Evolutionary conservation across 1,140 invertebrate genomes (phyloP).

Genomic region (Eubasilissa regina): DNA sequence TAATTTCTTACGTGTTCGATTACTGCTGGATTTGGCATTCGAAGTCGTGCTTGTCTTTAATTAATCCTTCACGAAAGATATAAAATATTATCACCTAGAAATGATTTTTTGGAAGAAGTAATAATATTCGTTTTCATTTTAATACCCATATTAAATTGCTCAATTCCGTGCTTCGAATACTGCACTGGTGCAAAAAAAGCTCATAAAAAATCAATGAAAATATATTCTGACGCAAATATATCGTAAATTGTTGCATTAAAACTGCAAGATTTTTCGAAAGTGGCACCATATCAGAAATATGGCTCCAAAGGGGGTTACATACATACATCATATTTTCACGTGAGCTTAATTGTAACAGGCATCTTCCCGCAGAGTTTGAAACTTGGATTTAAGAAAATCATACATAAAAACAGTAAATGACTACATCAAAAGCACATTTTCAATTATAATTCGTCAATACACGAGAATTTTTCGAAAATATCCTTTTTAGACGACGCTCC

Average conservation of each 20-base stretch:
- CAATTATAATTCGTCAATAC: background rate
- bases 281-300: no score
- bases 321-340: conserved; percentile 23
- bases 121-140: no score
- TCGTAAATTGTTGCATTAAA: conserved; percentile 27
- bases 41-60: no score
- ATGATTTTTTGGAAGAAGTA: no score
- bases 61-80: no score
- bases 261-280: conserved; percentile 25
- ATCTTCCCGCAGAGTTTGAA: conserved; percentile 22
- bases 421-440: background rate
- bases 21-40: no score
- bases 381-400: background rate
- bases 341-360: conserved; percentile 32
- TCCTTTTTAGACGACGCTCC: background rate
- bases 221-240: conserved; percentile 8
- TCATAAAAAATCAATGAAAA: conserved; percentile 28
- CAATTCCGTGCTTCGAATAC: background rate
- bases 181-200: background rate
- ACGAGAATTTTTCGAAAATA: background rate
- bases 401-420: no score
- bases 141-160: background rate
- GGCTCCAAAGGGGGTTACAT: conserved; percentile 9
- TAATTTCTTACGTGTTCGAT: no score
- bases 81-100: no score